Evolutionary conservation across 2,113 vertebrate genomes (phyloP).

Genomic region (Cyphotilapia sp.): DNA sequence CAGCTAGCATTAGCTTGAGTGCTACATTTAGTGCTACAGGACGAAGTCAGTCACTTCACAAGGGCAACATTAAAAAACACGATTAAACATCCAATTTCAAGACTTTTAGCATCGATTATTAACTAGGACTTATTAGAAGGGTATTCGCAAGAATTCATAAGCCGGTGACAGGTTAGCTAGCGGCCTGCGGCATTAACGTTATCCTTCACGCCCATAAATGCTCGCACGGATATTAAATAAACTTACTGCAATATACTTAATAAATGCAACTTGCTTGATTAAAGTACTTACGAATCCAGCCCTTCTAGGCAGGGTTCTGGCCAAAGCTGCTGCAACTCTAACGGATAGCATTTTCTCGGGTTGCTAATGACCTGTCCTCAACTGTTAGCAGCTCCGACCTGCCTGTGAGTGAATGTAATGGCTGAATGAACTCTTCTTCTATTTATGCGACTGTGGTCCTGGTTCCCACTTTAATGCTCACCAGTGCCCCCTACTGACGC

Average conservation of each 20-base stretch:
- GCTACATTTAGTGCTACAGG: constrained; percentile 6
- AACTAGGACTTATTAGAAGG: fast-evolving
- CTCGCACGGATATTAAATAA: neutral
- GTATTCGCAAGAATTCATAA: neutral
- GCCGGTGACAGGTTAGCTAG: neutral
- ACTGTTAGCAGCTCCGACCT: constrained; percentile 40
- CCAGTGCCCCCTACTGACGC: constrained; percentile 1
- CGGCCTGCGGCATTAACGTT: constrained; percentile 38
- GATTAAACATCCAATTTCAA: neutral
- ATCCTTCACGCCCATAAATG: constrained; percentile 43
- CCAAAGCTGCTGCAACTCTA: constrained; percentile 83
- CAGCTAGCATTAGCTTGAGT: constrained; percentile 28
- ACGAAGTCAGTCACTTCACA: neutral
- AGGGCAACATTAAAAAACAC: constrained; percentile 2
- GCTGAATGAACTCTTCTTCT: constrained; percentile 65
- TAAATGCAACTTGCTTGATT: neutral
- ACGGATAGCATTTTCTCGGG: constrained; percentile 80
- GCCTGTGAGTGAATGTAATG: constrained; percentile 54
- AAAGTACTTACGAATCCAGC: constrained; percentile 80
- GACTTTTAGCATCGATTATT: fast-evolving
- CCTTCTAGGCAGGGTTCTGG: constrained; percentile 79
- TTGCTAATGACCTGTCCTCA: constrained; percentile 64
- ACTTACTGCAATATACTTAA: neutral
- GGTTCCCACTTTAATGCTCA: neutral
- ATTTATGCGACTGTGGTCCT: neutral